Evolutionary conservation across 2,797 vertebrate species (phyloP).

Genomic region (Todus mexicanus): DNA sequence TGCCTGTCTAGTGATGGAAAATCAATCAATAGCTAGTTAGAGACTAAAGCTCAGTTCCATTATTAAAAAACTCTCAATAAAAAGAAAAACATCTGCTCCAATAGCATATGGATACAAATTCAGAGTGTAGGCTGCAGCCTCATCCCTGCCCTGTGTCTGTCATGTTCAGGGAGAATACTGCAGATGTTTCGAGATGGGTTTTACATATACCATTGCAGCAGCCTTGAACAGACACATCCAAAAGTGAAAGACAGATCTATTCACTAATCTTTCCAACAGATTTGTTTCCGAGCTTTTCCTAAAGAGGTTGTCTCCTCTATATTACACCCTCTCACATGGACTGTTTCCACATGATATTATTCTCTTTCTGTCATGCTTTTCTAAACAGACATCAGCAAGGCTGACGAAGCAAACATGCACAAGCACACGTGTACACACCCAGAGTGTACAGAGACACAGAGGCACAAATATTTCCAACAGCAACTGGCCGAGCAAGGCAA

Average conservation of each 20-base stretch:
- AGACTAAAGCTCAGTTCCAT: conserved; percentile 15
- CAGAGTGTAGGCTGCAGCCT: neutral
- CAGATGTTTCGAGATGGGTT: conserved; percentile 21
- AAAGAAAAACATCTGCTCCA: conserved; percentile 40
- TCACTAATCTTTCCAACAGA: neutral
- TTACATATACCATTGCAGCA: conserved; percentile 9
- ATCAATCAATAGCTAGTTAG: conserved; percentile 45
- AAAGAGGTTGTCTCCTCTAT: neutral
- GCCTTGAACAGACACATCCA: neutral
- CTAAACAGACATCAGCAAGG: neutral
- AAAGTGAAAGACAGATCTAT: neutral
- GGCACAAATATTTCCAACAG: neutral
- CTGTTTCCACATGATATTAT: neutral
- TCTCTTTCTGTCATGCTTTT: neutral
- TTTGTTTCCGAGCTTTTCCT: neutral
- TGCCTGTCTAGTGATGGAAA: conserved; percentile 16
- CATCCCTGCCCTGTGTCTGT: neutral
- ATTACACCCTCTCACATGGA: neutral
- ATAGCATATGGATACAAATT: neutral
- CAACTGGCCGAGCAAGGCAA: neutral
- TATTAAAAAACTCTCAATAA: conserved; percentile 46
- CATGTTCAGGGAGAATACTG: conserved; percentile 11
- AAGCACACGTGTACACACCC: neutral
- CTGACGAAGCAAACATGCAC: neutral
- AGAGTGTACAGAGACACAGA: neutral